These are phyloP conservation scores for Thereva unica DNA, from an alignment of 2,888 invertebrate species.

Conservation along the genomic window DNA sequence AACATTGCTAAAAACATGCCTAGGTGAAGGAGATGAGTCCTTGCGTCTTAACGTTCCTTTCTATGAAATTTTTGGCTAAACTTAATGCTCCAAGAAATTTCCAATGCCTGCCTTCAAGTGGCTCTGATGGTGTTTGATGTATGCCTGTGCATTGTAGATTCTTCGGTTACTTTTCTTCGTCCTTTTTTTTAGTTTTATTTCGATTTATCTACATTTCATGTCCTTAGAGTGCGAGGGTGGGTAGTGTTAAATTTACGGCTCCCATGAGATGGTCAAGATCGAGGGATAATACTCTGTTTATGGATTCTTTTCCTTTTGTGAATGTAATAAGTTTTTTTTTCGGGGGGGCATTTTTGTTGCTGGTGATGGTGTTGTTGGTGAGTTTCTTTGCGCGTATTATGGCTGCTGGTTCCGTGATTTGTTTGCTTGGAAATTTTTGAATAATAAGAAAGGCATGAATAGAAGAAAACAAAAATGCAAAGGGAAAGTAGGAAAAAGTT, in stretches of 20 bases:
- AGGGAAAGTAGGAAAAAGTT: too few species aligned
- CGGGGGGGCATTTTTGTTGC: conserved; percentile 22
- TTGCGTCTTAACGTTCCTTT: background rate
- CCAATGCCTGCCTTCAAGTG: too few species aligned
- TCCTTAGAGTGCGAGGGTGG: conserved; percentile 42
- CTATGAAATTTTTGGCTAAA: background rate
- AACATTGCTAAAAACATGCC: conserved; percentile 7
- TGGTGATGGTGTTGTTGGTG: conserved; percentile 27
- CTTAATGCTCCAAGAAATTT: conserved; percentile 12
- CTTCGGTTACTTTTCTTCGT: too few species aligned
- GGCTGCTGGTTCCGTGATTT: too few species aligned
- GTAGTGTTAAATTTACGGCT: conserved; percentile 57
- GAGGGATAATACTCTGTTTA: conserved; percentile 46
- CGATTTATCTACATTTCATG: conserved; percentile 26
- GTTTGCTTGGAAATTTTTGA: too few species aligned
- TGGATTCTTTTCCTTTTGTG: conserved; percentile 41
- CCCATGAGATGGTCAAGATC: conserved; percentile 51
- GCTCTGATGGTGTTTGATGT: too few species aligned
- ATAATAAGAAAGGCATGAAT: too few species aligned
- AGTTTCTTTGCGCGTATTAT: conserved; percentile 12
- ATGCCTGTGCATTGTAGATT: too few species aligned
- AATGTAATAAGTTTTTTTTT: conserved; percentile 29
- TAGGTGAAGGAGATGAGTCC: conserved; percentile 27
- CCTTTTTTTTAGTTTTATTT: background rate
- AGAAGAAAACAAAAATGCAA: too few species aligned